A percentile compares a stretch with the other conserved stretches of the same genome.
These are phyloP conservation scores for Kobus ellipsiprymnus DNA, from an alignment of 2,113 vertebrate genomes.

Conservation along the genomic window DNA sequence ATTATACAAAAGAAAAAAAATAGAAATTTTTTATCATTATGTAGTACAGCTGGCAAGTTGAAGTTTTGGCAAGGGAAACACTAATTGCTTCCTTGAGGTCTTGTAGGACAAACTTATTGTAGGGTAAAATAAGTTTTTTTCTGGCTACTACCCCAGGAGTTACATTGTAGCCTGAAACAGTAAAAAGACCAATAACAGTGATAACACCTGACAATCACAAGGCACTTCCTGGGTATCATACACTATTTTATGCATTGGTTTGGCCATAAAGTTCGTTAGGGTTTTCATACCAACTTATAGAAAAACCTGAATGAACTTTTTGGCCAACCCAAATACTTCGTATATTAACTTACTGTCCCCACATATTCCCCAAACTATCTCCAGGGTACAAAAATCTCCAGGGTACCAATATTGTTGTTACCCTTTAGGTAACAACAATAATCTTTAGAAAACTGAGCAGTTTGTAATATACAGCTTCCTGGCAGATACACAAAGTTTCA, in stretches of 20 bases:
- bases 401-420: neutral
- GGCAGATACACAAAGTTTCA: neutral
- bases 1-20: neutral
- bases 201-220: neutral
- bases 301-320: neutral
- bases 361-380: neutral
- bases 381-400: neutral
- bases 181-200: neutral
- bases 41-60: neutral
- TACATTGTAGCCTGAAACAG: neutral
- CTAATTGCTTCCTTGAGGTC: neutral
- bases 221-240: neutral
- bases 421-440: neutral
- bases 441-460: neutral
- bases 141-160: neutral
- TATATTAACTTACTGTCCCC: neutral
- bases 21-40: neutral
- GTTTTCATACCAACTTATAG: neutral
- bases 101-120: neutral
- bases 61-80: neutral
- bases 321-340: neutral
- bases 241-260: neutral
- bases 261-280: neutral
- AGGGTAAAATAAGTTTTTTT: neutral
- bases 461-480: neutral